Evolutionary conservation across 2,113 vertebrate genomes (phyloP), one percentile per base, ranked within the genome.

Genomic region (Lanius collurio): DNA sequence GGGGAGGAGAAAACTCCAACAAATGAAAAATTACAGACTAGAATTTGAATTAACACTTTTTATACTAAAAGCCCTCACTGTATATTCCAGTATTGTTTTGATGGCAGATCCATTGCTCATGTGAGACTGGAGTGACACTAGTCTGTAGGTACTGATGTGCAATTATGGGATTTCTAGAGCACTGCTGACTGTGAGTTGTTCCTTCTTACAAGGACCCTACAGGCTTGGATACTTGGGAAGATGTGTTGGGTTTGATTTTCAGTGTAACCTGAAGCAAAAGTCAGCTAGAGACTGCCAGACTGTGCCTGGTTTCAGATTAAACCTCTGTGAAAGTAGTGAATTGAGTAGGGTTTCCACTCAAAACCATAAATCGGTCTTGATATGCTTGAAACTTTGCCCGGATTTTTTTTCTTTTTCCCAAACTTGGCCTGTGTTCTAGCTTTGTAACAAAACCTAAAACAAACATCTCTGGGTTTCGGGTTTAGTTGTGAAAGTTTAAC

Each of bases 381-480:
- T 90, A 87, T 93, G 60, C 77, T 96, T 96, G 94, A 96, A 96
- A 87, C 41, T 64, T 89, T 90, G 93, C 95, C 96, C 9, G 0
- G 44, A 8, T 15, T 52, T 65, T 79, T 69, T 76, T 78, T n/a
- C 12, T 39, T 14, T 3, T 31, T 5, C 22, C 0, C 42, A 75
- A 90, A 89, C 90, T 96, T 97, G 95, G 93, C 92, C 57, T 39
- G 62, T 75, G 62, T 95, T 96, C 80, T 89, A 87, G 73, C 80
- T 93, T 94, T 96, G 93, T 89, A 96, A 97, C 69, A 92, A 94
- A 96, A 96, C 90, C 95, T 94, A 96, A 97, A 97, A 4, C 90
- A 96, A 97, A 97, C 90, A 95, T 59, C 49, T 49, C 83, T 93
- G 92, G 60, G 82, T 95, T 96, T 97, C 6, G 87, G 80, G 90